A percentile compares a stretch with the other conserved stretches of the same genome.
phyloP scores from a whole-genome alignment of 2,797 vertebrate species.

The Scomberomorus guttatus region DNA sequence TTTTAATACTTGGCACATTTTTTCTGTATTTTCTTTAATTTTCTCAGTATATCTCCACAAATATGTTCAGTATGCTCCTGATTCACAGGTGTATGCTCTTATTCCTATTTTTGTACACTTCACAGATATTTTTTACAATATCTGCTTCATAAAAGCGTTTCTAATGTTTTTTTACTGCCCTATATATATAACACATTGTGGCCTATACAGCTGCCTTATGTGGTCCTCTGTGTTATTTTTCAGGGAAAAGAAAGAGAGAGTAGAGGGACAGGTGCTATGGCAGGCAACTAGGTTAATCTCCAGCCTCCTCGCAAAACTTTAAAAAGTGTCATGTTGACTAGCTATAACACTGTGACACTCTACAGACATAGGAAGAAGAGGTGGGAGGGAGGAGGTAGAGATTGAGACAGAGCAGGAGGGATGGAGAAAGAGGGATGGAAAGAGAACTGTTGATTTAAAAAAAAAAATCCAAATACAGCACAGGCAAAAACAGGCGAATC shows the following conservation, averaged over 20 bases:
- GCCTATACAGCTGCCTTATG: slow-evolving; percentile 25
- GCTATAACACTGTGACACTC: slow-evolving; percentile 77
- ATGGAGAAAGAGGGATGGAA: slow-evolving; percentile 36
- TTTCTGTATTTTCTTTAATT: not conserved
- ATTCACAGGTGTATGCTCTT: not conserved
- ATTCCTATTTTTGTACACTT: not conserved
- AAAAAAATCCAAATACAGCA: slow-evolving; percentile 47
- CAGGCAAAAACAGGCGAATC: slow-evolving; percentile 41
- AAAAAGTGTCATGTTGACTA: slow-evolving; percentile 82
- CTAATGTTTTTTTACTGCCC: slow-evolving; percentile 13
- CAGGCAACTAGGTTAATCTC: slow-evolving; percentile 77
- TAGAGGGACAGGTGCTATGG: slow-evolving; percentile 76
- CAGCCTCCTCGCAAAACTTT: slow-evolving; percentile 80
- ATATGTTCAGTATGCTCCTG: not conserved
- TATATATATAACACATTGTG: slow-evolving; percentile 29
- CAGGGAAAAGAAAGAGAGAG: slow-evolving; percentile 43
- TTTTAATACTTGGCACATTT: not conserved
- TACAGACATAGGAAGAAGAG: slow-evolving; percentile 72
- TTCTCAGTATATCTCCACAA: not conserved
- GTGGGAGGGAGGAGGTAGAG: slow-evolving; percentile 54
- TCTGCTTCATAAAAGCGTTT: slow-evolving; percentile 15
- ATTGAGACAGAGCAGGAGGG: slow-evolving; percentile 67
- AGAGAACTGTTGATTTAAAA: slow-evolving; percentile 51
- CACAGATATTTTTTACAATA: not conserved
- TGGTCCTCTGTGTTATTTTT: slow-evolving; percentile 62